Conservation (phyloP, 2,888 invertebrate genomes). For the Plusia festucae region DNA sequence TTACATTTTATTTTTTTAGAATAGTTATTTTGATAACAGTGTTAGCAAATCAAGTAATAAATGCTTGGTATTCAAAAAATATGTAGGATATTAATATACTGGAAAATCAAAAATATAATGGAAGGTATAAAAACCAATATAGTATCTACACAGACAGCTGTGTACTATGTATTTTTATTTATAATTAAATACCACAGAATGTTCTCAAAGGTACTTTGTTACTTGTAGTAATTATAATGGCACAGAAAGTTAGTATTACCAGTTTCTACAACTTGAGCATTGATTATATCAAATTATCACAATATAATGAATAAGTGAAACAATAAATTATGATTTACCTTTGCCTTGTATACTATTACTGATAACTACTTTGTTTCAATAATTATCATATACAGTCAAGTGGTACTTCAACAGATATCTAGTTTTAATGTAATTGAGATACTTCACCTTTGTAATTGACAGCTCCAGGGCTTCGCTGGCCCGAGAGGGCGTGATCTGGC, state of each 20-base stretch:
- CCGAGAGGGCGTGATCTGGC: slow-evolving; percentile 92
- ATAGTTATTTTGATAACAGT: neutral
- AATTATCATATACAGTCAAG: neutral
- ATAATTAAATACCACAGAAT: neutral
- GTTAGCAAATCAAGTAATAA: neutral
- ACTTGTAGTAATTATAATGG: neutral
- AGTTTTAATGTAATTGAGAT: neutral
- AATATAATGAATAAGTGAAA: neutral
- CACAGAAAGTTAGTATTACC: neutral
- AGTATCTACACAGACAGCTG: no score
- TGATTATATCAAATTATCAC: slow-evolving; percentile 13
- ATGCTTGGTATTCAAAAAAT: neutral
- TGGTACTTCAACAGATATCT: neutral
- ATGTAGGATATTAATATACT: neutral
- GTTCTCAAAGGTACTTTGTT: neutral
- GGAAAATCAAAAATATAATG: neutral
- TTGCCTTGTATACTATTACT: neutral
- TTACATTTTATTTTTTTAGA: no score
- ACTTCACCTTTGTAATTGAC: slow-evolving; percentile 91
- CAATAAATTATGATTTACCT: neutral
- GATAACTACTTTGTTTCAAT: neutral
- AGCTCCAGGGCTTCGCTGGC: slow-evolving; percentile 93
- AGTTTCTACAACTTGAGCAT: slow-evolving; percentile 10
- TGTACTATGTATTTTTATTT: neutral
- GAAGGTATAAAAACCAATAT: neutral